Conservation (phyloP, 1,140 invertebrate species). For the Idris sp. region DNA sequence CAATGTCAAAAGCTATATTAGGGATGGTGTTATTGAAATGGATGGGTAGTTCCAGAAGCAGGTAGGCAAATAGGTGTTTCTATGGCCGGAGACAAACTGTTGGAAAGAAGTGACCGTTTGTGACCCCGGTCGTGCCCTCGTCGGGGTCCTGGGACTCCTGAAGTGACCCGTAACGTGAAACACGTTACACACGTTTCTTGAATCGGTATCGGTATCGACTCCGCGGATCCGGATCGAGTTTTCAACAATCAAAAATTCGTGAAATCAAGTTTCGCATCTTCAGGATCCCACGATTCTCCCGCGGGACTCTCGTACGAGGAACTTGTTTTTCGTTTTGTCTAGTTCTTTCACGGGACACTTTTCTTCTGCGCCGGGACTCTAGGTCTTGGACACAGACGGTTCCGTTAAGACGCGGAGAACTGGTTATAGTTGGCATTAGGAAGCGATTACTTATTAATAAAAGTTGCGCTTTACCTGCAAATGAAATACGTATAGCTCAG, state of each 20-base stretch:
- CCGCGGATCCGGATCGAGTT: conserved; percentile 64
- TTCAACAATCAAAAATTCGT: conserved; percentile 58
- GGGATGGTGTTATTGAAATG: conserved; percentile 17
- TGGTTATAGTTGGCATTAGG: conserved; percentile 50
- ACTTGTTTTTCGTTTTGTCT: no score
- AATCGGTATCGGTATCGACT: conserved; percentile 52
- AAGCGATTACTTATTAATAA: conserved; percentile 61
- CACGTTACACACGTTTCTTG: conserved; percentile 70
- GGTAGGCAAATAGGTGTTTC: conserved; percentile 29
- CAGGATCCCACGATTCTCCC: conserved; percentile 56
- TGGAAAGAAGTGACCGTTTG: conserved; percentile 69
- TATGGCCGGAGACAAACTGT: conserved; percentile 61
- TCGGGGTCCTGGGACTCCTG: conserved; percentile 65
- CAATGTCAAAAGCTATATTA: no score
- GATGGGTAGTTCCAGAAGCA: conserved; percentile 43
- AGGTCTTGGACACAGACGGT: conserved; percentile 61
- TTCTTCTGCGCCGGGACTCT: conserved; percentile 61
- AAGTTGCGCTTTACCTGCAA: conserved; percentile 33
- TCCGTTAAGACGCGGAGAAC: conserved; percentile 52
- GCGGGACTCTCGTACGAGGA: conserved; percentile 51
- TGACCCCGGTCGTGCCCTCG: conserved; percentile 66
- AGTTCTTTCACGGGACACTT: conserved; percentile 51
- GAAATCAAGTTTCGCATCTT: conserved; percentile 66
- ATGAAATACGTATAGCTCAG: conserved; percentile 29
- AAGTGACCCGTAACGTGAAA: conserved; percentile 69